phyloP scores from a whole-genome alignment of 2,797 vertebrate species.

The Manis javanica region DNA sequence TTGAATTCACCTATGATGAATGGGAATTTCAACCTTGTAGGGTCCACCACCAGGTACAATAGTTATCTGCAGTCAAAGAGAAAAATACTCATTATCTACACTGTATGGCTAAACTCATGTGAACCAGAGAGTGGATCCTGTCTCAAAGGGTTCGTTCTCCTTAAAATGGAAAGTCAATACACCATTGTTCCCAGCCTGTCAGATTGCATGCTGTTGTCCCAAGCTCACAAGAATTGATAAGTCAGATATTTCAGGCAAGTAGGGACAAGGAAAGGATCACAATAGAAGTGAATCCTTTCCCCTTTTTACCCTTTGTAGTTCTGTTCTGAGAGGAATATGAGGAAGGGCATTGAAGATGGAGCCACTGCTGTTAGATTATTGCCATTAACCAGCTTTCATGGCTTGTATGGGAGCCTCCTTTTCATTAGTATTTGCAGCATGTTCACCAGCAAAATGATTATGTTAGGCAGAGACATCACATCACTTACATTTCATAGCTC shows the following conservation, averaged over 20 bases:
- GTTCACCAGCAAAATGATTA: slow-evolving; percentile 90
- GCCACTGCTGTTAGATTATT: slow-evolving; percentile 48
- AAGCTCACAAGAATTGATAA: not conserved
- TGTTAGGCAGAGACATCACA: slow-evolving; percentile 92
- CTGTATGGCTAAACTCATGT: not conserved
- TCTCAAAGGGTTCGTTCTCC: not conserved
- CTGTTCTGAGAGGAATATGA: not conserved
- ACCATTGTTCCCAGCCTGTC: not conserved
- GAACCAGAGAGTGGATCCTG: not conserved
- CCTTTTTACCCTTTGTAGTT: slow-evolving; percentile 31
- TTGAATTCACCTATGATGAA: not conserved
- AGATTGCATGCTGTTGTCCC: not conserved
- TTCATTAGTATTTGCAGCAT: slow-evolving; percentile 88
- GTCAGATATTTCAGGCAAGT: not conserved
- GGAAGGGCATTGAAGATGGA: not conserved
- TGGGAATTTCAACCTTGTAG: not conserved
- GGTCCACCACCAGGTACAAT: not conserved
- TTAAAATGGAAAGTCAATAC: not conserved
- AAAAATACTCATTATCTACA: not conserved
- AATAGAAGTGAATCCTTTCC: not conserved
- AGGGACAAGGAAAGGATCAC: not conserved
- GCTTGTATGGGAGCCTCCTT: slow-evolving; percentile 75
- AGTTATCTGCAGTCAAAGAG: not conserved
- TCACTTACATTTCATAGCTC: slow-evolving; percentile 93
- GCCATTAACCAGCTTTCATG: slow-evolving; percentile 69